Percentiles rank a stretch among this genome's conserved stretches.
Evolutionary conservation across 2,113 vertebrate species (phyloP).

Genomic region (Sebastes schlegelii): DNA sequence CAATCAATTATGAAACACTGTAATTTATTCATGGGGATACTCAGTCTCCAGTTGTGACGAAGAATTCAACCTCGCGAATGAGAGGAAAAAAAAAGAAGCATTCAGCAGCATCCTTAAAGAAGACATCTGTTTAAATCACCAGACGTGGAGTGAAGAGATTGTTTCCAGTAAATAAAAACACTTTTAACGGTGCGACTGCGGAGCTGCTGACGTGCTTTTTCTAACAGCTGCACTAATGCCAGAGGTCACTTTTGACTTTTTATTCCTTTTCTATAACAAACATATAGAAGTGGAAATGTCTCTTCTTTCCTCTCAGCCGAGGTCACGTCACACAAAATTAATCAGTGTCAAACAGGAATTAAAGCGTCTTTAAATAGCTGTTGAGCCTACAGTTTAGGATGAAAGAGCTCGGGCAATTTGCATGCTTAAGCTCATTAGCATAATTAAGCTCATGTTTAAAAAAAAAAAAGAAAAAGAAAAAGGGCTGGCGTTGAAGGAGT

Average conservation of each 20-base stretch:
- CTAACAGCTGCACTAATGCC: no score
- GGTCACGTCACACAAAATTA: conserved; percentile 38
- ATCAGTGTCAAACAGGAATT: conserved; percentile 69
- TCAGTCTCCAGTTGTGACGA: conserved; percentile 43
- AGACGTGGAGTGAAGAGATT: background rate
- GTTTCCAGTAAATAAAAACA: background rate
- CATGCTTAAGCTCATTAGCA: conserved; percentile 74
- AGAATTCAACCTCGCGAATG: background rate
- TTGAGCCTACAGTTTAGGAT: conserved; percentile 52
- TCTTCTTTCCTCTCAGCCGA: background rate
- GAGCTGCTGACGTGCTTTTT: background rate
- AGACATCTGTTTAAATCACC: conserved; percentile 64
- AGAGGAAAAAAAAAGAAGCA: background rate
- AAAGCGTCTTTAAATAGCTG: conserved; percentile 59
- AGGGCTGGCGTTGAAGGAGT: conserved; percentile 58
- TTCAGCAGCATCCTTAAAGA: conserved; percentile 33
- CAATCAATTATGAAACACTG: conserved; percentile 70
- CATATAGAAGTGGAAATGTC: background rate
- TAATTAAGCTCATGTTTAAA: conserved; percentile 67
- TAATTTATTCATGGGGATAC: conserved; percentile 70
- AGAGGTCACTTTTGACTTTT: background rate
- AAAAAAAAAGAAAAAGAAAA: background rate
- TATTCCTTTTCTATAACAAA: background rate
- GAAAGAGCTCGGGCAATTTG: conserved; percentile 55
- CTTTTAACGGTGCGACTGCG: background rate